Conservation (phyloP, 30 jellyfish, hydroid and myxozoan genomes). For the Nemopilema nomurai region DNA sequence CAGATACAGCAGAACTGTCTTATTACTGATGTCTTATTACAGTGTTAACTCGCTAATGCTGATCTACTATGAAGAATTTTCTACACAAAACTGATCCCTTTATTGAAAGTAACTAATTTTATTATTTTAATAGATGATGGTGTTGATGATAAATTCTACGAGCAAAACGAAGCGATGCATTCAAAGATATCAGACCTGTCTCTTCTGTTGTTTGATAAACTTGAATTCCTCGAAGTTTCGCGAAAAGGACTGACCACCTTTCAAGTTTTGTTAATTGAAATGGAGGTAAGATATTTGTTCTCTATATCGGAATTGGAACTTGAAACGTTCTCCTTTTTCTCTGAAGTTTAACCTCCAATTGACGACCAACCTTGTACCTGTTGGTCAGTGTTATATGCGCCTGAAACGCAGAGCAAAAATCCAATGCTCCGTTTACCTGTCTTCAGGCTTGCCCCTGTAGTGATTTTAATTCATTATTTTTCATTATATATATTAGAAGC, state of each 20-base stretch:
- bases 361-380: too few species aligned
- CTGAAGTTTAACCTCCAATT: background rate
- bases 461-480: too few species aligned
- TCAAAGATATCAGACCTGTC: slow-evolving; percentile 60
- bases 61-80: too few species aligned
- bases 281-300: slow-evolving; percentile 78
- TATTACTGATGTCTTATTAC: too few species aligned
- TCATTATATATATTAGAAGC: too few species aligned
- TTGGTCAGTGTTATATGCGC: background rate
- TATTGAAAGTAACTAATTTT: too few species aligned
- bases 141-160: background rate
- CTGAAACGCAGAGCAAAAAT: background rate
- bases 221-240: slow-evolving; percentile 85
- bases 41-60: too few species aligned
- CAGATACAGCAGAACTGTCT: too few species aligned
- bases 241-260: slow-evolving; percentile 72
- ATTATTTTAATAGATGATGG: background rate
- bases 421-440: too few species aligned
- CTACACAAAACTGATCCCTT: too few species aligned
- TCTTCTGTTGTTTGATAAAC: slow-evolving; percentile 60
- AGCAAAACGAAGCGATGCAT: slow-evolving; percentile 46
- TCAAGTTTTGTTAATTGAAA: slow-evolving; percentile 78
- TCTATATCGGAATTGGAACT: background rate
- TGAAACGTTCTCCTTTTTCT: background rate
- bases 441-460: too few species aligned